phyloP scores from a whole-genome alignment of 2,113 vertebrate genomes.

The Aptenodytes patagonicus region DNA sequence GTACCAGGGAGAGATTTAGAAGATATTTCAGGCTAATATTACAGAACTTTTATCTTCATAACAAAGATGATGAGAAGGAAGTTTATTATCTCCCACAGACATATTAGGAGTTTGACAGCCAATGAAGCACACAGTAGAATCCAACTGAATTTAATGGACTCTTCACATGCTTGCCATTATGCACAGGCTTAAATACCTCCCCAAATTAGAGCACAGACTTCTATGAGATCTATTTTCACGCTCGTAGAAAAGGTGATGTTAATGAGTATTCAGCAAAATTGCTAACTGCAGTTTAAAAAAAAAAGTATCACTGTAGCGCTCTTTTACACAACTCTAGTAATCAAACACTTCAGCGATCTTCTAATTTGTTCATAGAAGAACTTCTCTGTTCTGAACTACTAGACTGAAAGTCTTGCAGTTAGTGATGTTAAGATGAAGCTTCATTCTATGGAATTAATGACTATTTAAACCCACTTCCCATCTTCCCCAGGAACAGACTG shows the following conservation, averaged over 20 bases:
- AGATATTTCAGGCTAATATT: neutral
- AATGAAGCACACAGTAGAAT: neutral
- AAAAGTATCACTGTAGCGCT: rapidly evolving
- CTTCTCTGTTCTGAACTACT: neutral
- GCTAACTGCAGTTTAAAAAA: neutral
- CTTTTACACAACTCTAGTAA: neutral
- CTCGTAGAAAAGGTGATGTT: neutral
- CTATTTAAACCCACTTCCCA: neutral
- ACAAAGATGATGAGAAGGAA: neutral
- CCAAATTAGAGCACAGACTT: neutral
- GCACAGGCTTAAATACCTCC: neutral
- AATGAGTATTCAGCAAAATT: neutral
- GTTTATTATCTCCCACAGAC: neutral
- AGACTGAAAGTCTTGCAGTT: neutral
- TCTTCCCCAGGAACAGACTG: neutral
- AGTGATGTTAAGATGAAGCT: neutral
- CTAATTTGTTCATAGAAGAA: neutral
- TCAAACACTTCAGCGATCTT: neutral
- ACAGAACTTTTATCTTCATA: neutral
- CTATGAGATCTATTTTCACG: neutral
- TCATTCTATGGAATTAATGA: neutral
- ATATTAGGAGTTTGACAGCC: neutral
- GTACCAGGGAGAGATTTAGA: neutral
- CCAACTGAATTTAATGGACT: neutral
- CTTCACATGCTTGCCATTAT: neutral